A percentile compares a stretch with the other conserved stretches of the same genome.
Conservation (phyloP, 1,140 invertebrate species). For the Chrysopa pallens region DNA sequence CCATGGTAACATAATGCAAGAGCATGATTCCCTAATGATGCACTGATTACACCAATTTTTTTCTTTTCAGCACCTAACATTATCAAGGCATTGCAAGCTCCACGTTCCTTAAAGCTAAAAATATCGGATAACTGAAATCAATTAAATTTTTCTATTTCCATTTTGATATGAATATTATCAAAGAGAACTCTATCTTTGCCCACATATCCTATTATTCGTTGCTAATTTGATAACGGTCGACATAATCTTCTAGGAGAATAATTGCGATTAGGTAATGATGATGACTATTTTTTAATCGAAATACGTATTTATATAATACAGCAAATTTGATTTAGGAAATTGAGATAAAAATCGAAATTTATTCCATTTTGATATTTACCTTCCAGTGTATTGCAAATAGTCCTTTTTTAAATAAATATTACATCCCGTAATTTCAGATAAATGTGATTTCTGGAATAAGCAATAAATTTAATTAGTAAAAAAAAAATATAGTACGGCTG, state of each 20-base stretch:
- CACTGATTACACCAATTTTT: conserved; percentile 68
- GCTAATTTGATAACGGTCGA: not conserved
- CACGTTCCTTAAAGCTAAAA: conserved; percentile 79
- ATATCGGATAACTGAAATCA: conserved; percentile 4
- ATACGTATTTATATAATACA: too few relatives aligned
- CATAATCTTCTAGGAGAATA: not conserved
- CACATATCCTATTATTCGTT: not conserved
- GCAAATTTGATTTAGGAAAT: too few relatives aligned
- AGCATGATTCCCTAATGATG: conserved; percentile 85
- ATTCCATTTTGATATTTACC: conserved; percentile 31
- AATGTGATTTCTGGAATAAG: conserved; percentile 47
- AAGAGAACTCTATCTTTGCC: not conserved
- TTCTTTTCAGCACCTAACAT: conserved; percentile 55
- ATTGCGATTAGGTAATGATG: not conserved
- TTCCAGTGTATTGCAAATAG: conserved; percentile 80
- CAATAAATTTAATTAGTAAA: conserved; percentile 6
- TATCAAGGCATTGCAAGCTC: conserved; percentile 69
- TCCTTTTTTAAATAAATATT: conserved; percentile 87
- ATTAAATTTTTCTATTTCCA: conserved; percentile 2
- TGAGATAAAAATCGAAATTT: too few relatives aligned
- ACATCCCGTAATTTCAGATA: conserved; percentile 60
- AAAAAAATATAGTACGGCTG: too few relatives aligned
- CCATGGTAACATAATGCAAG: conserved; percentile 79
- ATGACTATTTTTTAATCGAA: not conserved
- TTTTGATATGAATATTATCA: not conserved